Evolutionary conservation across 2,113 vertebrate genomes (phyloP), one percentile per base, ranked within the genome.

Genomic region (Circaetus cinerascens): DNA sequence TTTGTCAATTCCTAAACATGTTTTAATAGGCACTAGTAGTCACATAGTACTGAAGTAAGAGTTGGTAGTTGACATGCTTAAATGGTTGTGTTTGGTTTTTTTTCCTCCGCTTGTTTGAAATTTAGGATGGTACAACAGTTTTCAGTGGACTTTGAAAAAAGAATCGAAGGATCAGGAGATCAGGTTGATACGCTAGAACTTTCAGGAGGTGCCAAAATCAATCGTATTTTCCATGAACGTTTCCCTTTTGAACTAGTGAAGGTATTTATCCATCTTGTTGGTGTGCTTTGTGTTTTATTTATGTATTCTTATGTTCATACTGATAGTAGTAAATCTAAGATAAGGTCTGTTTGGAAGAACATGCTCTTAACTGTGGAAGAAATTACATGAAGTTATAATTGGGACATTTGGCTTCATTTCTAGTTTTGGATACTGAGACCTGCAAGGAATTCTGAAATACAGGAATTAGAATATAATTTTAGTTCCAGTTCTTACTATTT

Each of bases 211-310:
- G 98, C 98, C 60, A 98, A 98, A 95, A 98, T 98, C 95, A 98
- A 98, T 79, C 98, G 98, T 15, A 98, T 98, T 92, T 98, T 98
- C 96, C 98, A 98, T 14, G 98, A 98, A 59, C 98, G 98, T 63
- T 98, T 98, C 96, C 98, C 98, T 67, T 98, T 98, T 97, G 98
- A 98, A 83, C 97, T 98, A 13, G 98, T 98, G 66, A 98, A 98
- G 98, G 98, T 98, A 96, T 90, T 95, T 96, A 76, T 93, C 36
- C 29, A 60, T 95, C 64, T 83, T 86, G 20, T 48, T 56, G n/a
- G 22, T 51, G 13, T 51, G 38, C 13, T 80, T 84, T 90, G 2
- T 29, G 29, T 79, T 91, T 69, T 29, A n/a, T 76, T 77, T 40
- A 5, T 72, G 43, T 78, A 25, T 78, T 79, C 66, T 56, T 57